Percentiles rank a stretch among this genome's conserved stretches.
Evolutionary conservation across 1,140 invertebrate genomes (phyloP).

Genomic region (Hormaphis cornu): DNA sequence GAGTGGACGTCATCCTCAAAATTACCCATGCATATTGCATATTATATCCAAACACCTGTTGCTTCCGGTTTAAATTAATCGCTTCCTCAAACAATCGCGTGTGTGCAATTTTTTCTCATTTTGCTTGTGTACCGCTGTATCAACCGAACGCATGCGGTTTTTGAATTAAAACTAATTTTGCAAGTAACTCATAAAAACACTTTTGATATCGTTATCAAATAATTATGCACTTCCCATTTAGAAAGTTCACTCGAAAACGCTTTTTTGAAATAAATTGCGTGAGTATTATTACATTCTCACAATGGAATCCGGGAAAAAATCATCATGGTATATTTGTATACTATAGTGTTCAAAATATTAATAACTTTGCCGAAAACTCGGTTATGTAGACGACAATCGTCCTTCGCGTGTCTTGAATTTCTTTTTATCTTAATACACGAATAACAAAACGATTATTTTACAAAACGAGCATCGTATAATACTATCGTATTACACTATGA

Average conservation of each 20-base stretch:
- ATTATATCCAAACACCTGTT: slow-evolving; percentile 27
- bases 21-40: neutral
- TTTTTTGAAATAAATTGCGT: too few species aligned
- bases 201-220: too few species aligned
- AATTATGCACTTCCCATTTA: too few species aligned
- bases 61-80: slow-evolving; percentile 21
- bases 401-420: slow-evolving; percentile 7
- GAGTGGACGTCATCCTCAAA: neutral
- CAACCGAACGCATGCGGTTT: too few species aligned
- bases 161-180: too few species aligned
- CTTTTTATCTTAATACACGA: neutral
- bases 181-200: too few species aligned
- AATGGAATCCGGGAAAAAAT: neutral
- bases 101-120: too few species aligned
- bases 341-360: neutral
- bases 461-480: too few species aligned
- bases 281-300: neutral
- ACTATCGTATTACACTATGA: too few species aligned
- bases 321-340: neutral
- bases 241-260: too few species aligned
- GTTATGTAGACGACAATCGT: neutral
- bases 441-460: neutral
- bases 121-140: too few species aligned
- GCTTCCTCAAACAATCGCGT: neutral
- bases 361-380: neutral